Conservation (phyloP, 2,888 invertebrate species). For the Drosophila nigricruria region DNA sequence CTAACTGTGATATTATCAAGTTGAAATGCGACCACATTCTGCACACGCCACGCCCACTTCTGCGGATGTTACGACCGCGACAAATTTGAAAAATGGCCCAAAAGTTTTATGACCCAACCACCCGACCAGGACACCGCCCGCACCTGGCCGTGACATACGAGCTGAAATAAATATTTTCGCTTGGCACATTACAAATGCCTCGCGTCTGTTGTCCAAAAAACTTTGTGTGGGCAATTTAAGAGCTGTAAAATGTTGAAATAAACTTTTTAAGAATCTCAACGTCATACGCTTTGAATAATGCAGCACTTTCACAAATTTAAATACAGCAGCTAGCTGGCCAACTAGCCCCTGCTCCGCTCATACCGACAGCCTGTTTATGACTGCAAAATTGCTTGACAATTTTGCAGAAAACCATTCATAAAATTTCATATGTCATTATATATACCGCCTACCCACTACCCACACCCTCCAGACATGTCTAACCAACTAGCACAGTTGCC, state of each 20-base stretch:
- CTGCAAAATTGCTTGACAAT: constrained; percentile 51
- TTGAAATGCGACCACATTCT: constrained; percentile 65
- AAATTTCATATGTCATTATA: constrained; percentile 61
- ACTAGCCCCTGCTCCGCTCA: background rate
- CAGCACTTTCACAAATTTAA: constrained; percentile 41
- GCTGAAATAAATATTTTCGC: constrained; percentile 74
- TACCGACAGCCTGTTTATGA: constrained; percentile 2
- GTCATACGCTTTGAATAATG: constrained; percentile 45
- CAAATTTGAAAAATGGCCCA: constrained; percentile 80
- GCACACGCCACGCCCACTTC: constrained; percentile 27
- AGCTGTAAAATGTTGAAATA: constrained; percentile 26
- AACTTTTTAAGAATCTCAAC: constrained; percentile 52
- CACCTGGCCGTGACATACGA: constrained; percentile 62
- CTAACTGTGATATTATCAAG: constrained; percentile 74
- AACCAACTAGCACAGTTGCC: constrained; percentile 11
- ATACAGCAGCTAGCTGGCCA: background rate
- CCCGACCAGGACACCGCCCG: background rate
- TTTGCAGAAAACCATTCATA: constrained; percentile 58
- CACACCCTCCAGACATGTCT: constrained; percentile 12
- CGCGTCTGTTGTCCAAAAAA: constrained; percentile 69
- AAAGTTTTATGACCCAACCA: constrained; percentile 66
- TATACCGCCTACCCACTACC: background rate
- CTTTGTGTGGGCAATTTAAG: constrained; percentile 40
- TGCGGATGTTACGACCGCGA: constrained; percentile 63
- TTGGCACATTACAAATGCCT: constrained; percentile 79